Conservation (phyloP, 2,888 invertebrate species). For the Linyphia triangularis region DNA sequence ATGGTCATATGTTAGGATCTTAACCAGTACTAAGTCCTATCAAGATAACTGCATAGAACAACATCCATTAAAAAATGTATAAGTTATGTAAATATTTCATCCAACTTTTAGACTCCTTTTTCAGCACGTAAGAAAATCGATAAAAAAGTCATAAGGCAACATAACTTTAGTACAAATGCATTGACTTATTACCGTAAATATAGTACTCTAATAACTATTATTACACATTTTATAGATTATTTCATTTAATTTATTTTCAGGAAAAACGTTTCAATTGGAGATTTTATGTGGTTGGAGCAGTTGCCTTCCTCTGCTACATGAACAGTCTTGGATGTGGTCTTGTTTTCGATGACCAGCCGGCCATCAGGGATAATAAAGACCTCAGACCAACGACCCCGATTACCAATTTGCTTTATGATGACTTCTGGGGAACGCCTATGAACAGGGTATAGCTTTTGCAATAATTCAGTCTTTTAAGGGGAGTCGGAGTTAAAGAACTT, state of each 20-base stretch:
- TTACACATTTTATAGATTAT: not conserved
- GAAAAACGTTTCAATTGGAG: not conserved
- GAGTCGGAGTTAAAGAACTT: too few species aligned
- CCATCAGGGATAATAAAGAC: constrained; percentile 97
- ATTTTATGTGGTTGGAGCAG: constrained; percentile 47
- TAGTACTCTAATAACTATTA: not conserved
- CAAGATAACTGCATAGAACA: too few species aligned
- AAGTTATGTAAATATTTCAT: too few species aligned
- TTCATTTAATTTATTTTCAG: constrained; percentile 15
- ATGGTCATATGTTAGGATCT: too few species aligned
- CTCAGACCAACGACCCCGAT: constrained; percentile 93
- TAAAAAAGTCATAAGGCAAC: too few species aligned
- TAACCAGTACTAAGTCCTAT: too few species aligned
- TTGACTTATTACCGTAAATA: not conserved
- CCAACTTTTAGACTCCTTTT: too few species aligned
- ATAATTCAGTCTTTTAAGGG: too few species aligned
- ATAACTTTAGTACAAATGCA: not conserved
- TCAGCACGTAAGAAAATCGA: too few species aligned
- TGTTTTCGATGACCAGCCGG: constrained; percentile 98
- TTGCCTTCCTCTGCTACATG: constrained; percentile 83
- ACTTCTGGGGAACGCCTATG: constrained; percentile 99
- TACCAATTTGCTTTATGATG: constrained; percentile 94
- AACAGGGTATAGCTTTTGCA: constrained; percentile 93
- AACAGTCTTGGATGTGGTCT: constrained; percentile 96
- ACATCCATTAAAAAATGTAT: too few species aligned